Evolutionary conservation across 2,797 vertebrate genomes (phyloP), one percentile per base, ranked within the genome.

Genomic region (Acanthurus tractus): DNA sequence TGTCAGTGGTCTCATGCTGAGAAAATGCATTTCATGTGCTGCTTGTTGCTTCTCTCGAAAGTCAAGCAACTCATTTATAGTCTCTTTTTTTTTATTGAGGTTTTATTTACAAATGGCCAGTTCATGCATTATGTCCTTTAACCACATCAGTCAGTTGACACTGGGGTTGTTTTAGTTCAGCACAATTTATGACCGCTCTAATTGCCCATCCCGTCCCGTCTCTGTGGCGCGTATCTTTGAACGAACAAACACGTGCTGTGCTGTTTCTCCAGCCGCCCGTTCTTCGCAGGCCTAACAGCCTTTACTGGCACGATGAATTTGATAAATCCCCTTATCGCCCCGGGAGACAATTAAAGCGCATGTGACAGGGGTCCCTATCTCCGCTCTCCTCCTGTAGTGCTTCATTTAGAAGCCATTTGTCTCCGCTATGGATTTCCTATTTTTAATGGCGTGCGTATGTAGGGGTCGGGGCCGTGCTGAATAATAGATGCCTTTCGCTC

Each of bases 401-500:
- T 95, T 94, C 93, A 94, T 95, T 95, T 94, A 94, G 93, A 92
- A 91, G 87, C 91, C 92, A 94, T 95, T 95, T 94, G 92, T 95
- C 93, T 95, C 90, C 79, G 79, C 93, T 93, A 95, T 93, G 90
- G 94, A 95, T 95, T 94, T 95, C 93, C 94, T 95, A 94, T 94
- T 94, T 94, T 94, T 94, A 94, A 94, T 92, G 92, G 89, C 82
- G 77, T 34, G 84, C 89, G 88, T 90, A 91, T 90, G 88, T 86
- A 83, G 89, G 90, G 89, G 90, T 90, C 83, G 90, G 84, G 87
- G 79, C 86, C 71, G 29, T 85, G 89, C 89, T 93, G 91, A 94
- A 94, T 94, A 93, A 95, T 94, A 91, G 93, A 93, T 93, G 89
- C 84, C 79, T 89, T 82, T 86, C 56, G 52, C 87, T 81, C 79